These are phyloP conservation scores for Edolisoma coerulescens DNA, from an alignment of 2,113 vertebrate genomes.

Conservation along the genomic window DNA sequence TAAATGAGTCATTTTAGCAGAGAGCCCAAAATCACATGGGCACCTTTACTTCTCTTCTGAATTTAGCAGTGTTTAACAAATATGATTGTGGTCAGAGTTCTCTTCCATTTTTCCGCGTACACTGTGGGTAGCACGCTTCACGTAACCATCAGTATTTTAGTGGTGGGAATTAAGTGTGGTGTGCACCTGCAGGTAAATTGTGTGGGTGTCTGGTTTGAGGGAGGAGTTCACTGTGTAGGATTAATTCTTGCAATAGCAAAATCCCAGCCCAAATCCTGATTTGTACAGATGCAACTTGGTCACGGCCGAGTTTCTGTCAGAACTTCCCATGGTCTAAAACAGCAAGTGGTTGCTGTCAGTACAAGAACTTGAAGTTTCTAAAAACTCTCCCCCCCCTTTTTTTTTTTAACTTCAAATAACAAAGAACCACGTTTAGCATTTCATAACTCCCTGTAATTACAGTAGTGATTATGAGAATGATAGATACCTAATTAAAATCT, in stretches of 20 bases:
- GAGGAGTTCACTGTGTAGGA: not conserved
- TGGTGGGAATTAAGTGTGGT: not conserved
- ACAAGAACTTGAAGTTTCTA: not conserved
- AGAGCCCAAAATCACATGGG: not conserved
- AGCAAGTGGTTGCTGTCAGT: not conserved
- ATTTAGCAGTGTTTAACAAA: not conserved
- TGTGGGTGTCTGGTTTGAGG: not conserved
- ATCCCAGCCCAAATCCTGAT: not conserved
- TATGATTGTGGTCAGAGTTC: not conserved
- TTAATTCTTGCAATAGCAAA: not conserved
- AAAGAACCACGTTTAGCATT: not conserved
- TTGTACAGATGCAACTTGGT: not conserved
- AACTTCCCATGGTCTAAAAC: not conserved
- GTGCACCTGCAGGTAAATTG: not conserved
- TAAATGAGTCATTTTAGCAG: not conserved
- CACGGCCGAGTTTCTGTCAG: not conserved
- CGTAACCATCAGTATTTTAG: not conserved
- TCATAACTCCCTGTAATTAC: constrained; percentile 41
- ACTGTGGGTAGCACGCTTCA: not conserved
- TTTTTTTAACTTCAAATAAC: not conserved
- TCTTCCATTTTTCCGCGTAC: accelerated
- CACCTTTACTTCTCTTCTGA: not conserved
- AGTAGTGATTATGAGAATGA: constrained; percentile 38
- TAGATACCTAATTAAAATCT: constrained; percentile 58
- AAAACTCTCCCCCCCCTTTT: not conserved